phyloP scores from a whole-genome alignment of 2,797 vertebrate species.

The Typhlichthys subterraneus region DNA sequence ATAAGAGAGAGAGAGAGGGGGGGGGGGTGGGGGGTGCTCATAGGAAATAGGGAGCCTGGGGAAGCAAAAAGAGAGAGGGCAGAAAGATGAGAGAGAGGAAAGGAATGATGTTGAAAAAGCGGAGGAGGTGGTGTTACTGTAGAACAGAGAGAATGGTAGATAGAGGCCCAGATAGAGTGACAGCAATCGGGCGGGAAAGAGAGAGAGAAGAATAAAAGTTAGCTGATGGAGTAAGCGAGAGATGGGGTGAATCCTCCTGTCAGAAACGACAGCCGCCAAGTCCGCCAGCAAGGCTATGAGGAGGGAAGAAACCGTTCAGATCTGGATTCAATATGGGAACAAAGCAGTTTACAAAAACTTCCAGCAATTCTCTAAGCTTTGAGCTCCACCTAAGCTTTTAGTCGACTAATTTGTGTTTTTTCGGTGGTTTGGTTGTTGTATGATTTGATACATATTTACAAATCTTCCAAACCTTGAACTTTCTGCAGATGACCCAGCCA shows the following conservation, averaged over 20 bases:
- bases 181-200: too few species aligned
- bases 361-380: too few species aligned
- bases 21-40: slow-evolving; percentile 16
- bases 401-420: slow-evolving; percentile 40
- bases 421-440: background rate
- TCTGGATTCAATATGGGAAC: background rate
- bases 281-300: background rate
- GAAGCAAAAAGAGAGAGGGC: background rate
- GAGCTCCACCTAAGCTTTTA: slow-evolving; percentile 6
- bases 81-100: slow-evolving; percentile 2
- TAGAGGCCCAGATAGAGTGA: background rate
- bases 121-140: background rate
- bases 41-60: slow-evolving; percentile 23
- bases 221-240: background rate
- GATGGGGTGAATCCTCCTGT: background rate
- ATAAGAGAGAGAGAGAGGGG: slow-evolving; percentile 28
- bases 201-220: background rate
- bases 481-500: background rate
- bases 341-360: slow-evolving; percentile 3
- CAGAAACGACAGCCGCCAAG: background rate
- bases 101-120: slow-evolving; percentile 33
- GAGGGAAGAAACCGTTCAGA: background rate
- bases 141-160: background rate
- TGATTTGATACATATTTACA: slow-evolving; percentile 10
- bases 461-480: background rate